Percentiles rank a stretch among this genome's conserved stretches.
Evolutionary conservation across 2,888 invertebrate species (phyloP).

Genomic region (Torymus texanus): DNA sequence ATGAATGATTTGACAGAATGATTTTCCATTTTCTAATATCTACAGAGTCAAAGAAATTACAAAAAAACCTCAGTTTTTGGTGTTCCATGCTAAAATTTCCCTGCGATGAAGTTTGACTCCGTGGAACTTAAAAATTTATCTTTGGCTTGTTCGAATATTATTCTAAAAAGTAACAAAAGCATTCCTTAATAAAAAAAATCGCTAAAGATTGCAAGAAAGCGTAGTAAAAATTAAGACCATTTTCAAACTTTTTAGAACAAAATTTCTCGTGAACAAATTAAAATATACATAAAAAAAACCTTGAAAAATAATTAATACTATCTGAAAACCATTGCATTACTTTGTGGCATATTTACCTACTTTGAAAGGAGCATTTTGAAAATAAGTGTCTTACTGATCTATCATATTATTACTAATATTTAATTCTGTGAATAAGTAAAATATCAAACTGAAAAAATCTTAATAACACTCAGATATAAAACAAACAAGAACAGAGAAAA

Average conservation of each 20-base stretch:
- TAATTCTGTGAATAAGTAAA: not conserved
- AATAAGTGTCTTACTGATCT: too few species aligned
- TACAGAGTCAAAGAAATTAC: slow-evolving; percentile 45
- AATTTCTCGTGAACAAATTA: not conserved
- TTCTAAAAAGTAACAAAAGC: slow-evolving; percentile 53
- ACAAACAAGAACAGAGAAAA: not conserved
- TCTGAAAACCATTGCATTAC: too few species aligned
- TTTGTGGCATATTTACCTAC: too few species aligned
- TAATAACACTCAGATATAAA: not conserved
- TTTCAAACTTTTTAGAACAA: not conserved
- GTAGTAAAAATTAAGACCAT: too few species aligned
- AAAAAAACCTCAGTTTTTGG: slow-evolving; percentile 45
- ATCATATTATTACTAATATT: too few species aligned
- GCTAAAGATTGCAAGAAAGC: not conserved
- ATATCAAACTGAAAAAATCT: not conserved
- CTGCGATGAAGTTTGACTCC: slow-evolving; percentile 50
- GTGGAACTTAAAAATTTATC: slow-evolving; percentile 53
- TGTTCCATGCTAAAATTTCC: slow-evolving; percentile 47
- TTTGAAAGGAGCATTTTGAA: too few species aligned
- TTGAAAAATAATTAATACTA: too few species aligned
- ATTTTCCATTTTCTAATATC: slow-evolving; percentile 46
- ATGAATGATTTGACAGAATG: slow-evolving; percentile 27
- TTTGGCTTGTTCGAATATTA: slow-evolving; percentile 48
- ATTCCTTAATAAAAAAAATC: slow-evolving; percentile 35
- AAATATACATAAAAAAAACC: not conserved